A percentile compares a stretch with the other conserved stretches of the same genome.
These are phyloP conservation scores for Alces alces DNA, from an alignment of 2,113 vertebrate species.

Conservation along the genomic window DNA sequence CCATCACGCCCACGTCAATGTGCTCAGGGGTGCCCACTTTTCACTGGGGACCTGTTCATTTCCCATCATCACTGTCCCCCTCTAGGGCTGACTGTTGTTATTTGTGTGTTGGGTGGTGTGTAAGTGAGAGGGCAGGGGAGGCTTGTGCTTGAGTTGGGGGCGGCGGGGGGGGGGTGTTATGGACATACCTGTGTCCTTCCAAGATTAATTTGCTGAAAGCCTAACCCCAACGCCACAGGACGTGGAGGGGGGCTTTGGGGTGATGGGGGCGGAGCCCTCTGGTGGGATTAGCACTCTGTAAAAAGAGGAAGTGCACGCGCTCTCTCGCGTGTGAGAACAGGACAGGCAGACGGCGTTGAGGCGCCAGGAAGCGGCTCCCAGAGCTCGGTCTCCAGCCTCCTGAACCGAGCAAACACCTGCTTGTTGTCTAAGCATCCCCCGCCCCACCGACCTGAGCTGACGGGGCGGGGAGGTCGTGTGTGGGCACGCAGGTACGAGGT, in stretches of 20 bases:
- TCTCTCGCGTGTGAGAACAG: neutral
- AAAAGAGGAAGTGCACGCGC: neutral
- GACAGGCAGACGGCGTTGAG: fast-evolving
- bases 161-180: neutral
- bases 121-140: neutral
- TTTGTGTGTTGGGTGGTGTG: neutral
- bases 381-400: neutral
- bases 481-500: neutral
- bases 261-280: neutral
- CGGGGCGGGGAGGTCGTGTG: fast-evolving
- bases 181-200: neutral
- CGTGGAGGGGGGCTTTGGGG: neutral
- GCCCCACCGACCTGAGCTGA: neutral
- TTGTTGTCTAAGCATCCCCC: neutral
- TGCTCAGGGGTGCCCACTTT: neutral
- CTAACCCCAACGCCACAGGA: fast-evolving
- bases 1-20: fast-evolving
- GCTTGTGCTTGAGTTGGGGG: neutral
- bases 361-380: neutral
- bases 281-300: neutral
- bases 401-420: neutral
- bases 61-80: too few species aligned
- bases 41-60: neutral
- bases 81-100: too few species aligned
- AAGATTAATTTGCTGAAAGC: neutral